A percentile compares a stretch with the other conserved stretches of the same genome.
Conservation (phyloP, 2,797 vertebrate genomes). For the Hybognathus amarus region DNA sequence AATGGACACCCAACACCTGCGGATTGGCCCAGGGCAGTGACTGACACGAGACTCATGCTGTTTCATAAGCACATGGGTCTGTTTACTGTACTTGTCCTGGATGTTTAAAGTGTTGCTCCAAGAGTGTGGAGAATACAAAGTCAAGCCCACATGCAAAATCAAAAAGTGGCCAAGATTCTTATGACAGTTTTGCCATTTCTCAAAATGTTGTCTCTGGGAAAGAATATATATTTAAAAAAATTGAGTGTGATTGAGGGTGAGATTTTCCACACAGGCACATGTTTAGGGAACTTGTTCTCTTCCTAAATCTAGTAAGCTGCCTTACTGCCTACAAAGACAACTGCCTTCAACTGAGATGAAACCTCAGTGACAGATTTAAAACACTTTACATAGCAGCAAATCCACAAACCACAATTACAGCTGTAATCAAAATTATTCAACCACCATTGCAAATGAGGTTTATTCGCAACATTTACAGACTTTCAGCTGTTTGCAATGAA, state of each 20-base stretch:
- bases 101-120: slow-evolving; percentile 40
- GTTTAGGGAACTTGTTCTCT: background rate
- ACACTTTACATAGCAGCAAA: background rate
- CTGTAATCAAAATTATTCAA: too few species aligned
- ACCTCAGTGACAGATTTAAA: background rate
- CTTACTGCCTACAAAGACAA: background rate
- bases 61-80: slow-evolving; percentile 52
- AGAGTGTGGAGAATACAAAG: slow-evolving; percentile 41
- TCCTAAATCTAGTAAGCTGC: background rate
- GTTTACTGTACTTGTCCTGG: slow-evolving; percentile 55
- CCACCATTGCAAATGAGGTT: too few species aligned
- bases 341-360: background rate
- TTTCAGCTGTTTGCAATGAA: too few species aligned
- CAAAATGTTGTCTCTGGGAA: background rate
- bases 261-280: slow-evolving; percentile 11
- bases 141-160: slow-evolving; percentile 23
- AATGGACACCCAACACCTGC: slow-evolving; percentile 56
- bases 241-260: background rate
- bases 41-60: slow-evolving; percentile 51
- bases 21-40: slow-evolving; percentile 47
- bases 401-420: background rate
- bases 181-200: slow-evolving; percentile 32
- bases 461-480: too few species aligned
- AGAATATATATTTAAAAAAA: too few species aligned
- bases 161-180: slow-evolving; percentile 37